Evolutionary conservation across 2,888 invertebrate species (phyloP), one percentile per base, ranked within the genome.

Genomic region (Leptothorax acervorum): DNA sequence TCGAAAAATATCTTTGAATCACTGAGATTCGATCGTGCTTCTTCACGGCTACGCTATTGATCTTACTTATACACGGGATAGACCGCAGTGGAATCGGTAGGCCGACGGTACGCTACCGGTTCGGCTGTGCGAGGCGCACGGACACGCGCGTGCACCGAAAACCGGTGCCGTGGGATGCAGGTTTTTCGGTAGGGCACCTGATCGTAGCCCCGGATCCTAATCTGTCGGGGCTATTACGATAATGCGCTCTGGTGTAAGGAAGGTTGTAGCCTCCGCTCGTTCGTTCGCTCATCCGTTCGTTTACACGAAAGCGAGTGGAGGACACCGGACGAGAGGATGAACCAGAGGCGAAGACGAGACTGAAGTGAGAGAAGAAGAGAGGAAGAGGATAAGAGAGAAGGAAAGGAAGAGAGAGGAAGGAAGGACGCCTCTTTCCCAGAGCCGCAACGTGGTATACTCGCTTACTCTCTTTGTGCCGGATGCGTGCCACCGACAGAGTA

Each of bases 381-480:
- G 51, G 9, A 18, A 18, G 78, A 78, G 71, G 35, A 42, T 23
- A 86, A 63, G 48, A 73, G 73, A 35, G 9, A 73, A 57, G 57
- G 53, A 73, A 70, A 76, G 78, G 57, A 73, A 62, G 76, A 81
- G 79, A 85, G 86, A 89, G 89, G 88, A 86, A 84, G 84, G 86
- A 88, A 91, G 90, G 91, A 89, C 88, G 89, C 91, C 88, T 93
- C 91, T 93, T 92, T 93, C 92, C 92, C 92, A 93, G 92, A 92
- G 88, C 86, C 82, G 53, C 73, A 87, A 87, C 84, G 85, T 83
- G 88, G 85, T 90, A 82, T 89, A 90, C 66, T 68, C 90, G 89
- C 85, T 89, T 91, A 90, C 91, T 91, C 90, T 92, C 92, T 93
- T 93, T 93, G 92, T 92, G 91, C 93, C 93, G 93, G 93, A 93